Evolutionary conservation across 2,888 invertebrate genomes (phyloP).

Genomic region (Tetragonula carbonaria): DNA sequence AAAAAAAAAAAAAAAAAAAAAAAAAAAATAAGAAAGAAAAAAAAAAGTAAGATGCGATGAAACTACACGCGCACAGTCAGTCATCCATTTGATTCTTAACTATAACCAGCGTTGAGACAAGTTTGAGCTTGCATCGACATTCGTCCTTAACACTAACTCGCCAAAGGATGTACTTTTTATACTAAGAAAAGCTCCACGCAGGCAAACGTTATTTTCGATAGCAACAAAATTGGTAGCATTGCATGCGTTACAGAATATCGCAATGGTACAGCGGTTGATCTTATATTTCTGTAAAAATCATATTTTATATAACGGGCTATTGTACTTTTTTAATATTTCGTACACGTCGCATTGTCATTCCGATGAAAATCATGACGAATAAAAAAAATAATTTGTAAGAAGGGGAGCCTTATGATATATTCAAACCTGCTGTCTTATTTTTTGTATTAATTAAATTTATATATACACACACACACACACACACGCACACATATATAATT

Average conservation of each 20-base stretch:
- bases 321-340: conserved; percentile 83
- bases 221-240: conserved; percentile 73
- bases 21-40: not conserved
- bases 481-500: not conserved
- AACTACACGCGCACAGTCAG: not conserved
- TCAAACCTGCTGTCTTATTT: not conserved
- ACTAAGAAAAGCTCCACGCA: conserved; percentile 64
- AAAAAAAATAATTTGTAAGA: conserved; percentile 79
- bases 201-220: conserved; percentile 73
- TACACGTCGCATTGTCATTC: conserved; percentile 81
- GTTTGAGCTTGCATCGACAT: conserved; percentile 55
- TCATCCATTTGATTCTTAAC: conserved; percentile 27
- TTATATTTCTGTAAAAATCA: conserved; percentile 82
- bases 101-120: conserved; percentile 35
- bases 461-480: too few relatives aligned
- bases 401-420: conserved; percentile 21
- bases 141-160: conserved; percentile 58
- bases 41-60: not conserved
- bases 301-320: conserved; percentile 84
- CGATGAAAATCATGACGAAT: conserved; percentile 79
- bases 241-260: conserved; percentile 72
- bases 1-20: conserved; percentile 26
- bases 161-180: conserved; percentile 71
- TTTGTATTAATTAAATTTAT: not conserved
- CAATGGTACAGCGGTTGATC: conserved; percentile 72